phyloP scores from a whole-genome alignment of 2,888 invertebrate species.

The Keiferia lycopersicella region DNA sequence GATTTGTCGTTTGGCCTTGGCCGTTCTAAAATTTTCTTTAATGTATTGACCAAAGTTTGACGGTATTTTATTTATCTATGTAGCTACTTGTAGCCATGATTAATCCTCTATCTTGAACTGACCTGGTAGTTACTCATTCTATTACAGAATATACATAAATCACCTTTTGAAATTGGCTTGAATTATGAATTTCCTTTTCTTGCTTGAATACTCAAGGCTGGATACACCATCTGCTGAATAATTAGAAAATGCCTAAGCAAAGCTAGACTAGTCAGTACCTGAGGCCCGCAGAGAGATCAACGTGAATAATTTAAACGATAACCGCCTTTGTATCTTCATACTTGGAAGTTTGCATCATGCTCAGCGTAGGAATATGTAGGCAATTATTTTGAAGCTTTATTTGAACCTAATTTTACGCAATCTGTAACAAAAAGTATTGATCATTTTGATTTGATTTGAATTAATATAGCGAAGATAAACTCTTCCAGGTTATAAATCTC shows the following conservation, averaged over 20 bases:
- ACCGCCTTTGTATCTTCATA: neutral
- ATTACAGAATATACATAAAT: neutral
- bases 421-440: too few relatives aligned
- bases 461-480: too few relatives aligned
- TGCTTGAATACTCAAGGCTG: neutral
- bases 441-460: too few relatives aligned
- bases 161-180: neutral
- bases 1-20: too few relatives aligned
- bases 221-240: neutral
- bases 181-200: slow-evolving; percentile 8
- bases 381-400: too few relatives aligned
- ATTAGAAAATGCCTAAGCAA: neutral
- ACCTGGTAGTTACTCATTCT: neutral
- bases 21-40: too few relatives aligned
- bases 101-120: neutral
- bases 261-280: neutral
- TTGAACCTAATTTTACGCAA: too few relatives aligned
- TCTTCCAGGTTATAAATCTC: too few relatives aligned
- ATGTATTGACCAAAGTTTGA: too few relatives aligned
- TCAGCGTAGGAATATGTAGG: too few relatives aligned
- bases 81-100: neutral
- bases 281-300: neutral
- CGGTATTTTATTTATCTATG: too few relatives aligned
- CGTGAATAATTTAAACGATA: neutral
- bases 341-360: too few relatives aligned